Evolutionary conservation across 2,888 invertebrate genomes (phyloP), one percentile per base, ranked within the genome.

Genomic region (Xanthostigma xanthostigma): DNA sequence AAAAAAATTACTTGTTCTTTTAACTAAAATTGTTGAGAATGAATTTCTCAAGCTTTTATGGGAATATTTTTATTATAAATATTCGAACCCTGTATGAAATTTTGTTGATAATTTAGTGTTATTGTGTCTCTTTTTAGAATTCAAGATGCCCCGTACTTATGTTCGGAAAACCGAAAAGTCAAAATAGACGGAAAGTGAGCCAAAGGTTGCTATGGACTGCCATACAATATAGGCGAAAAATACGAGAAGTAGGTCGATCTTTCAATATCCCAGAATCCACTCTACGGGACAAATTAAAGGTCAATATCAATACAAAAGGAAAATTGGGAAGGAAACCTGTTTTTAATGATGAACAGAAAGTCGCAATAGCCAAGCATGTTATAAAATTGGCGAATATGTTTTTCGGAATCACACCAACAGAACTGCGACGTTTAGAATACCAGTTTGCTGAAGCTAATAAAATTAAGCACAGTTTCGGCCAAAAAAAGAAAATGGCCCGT

Each of bases 281-380:
- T 12, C 36, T 50, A 36, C 36, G 50, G 17, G 43, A 50, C 34
- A 41, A 43, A 34, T 13, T 46, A 27, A 36, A 33, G 33, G 36
- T 37, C 36, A 33, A 48, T 36, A 12, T 37, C 12, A 33, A 12
- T 33, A 33, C 14, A 14, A 27, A 14, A 53, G 53, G 35, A 45
- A 53, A 4, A 49, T 55, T 55, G 41, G 54, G 53, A 33, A 48
- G 51, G 37, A 52, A 49, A 41, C 14, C 49, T 13, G 46, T 55
- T 8, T 55, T 60, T 47, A 54, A 55, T 41, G 41, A 44, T 13
- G 53, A 56, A 11, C 54, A 58, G 50, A 59, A 59, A 50, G 46
- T 48, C 41, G 36, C 45, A 36, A 45, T 60, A 48, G 50, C 49
- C 3, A 46, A 52, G 14, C 52, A 56, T 17, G 50, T 59, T 41